Evolutionary conservation across 2,113 vertebrate genomes (phyloP).

Genomic region (Phylloscopus trochilus): DNA sequence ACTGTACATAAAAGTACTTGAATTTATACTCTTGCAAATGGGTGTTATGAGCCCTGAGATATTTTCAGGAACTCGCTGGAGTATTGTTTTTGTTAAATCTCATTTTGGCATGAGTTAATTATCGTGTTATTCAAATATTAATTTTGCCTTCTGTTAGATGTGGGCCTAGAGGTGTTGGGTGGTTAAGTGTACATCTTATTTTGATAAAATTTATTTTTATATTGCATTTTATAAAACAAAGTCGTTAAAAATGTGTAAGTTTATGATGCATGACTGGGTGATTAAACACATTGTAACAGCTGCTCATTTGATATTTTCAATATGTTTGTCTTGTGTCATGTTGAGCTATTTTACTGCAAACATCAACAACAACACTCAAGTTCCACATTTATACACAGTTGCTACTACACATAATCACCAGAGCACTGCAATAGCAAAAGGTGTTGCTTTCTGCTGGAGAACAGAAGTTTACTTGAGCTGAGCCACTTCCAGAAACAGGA

Average conservation of each 20-base stretch:
- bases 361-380: rapidly evolving
- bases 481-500: background rate
- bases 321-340: background rate
- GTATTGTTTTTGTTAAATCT: background rate
- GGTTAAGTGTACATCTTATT: conserved; percentile 63
- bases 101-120: conserved; percentile 20
- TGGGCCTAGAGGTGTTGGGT: conserved; percentile 40
- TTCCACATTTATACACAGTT: background rate
- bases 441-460: background rate
- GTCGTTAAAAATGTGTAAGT: conserved; percentile 69
- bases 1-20: conserved; percentile 57
- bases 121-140: conserved; percentile 11
- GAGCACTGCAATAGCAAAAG: background rate
- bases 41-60: background rate
- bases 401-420: background rate
- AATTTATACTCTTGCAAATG: conserved; percentile 47
- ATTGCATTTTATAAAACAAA: conserved; percentile 78
- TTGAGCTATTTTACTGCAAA: background rate
- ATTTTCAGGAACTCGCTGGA: background rate
- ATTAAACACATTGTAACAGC: conserved; percentile 58
- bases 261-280: conserved; percentile 72
- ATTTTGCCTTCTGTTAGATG: conserved; percentile 63
- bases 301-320: background rate
- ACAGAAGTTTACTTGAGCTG: background rate
- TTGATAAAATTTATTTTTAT: conserved; percentile 81